These are phyloP conservation scores for Mustelus asterias DNA, from an alignment of 2,113 vertebrate species.

Conservation along the genomic window DNA sequence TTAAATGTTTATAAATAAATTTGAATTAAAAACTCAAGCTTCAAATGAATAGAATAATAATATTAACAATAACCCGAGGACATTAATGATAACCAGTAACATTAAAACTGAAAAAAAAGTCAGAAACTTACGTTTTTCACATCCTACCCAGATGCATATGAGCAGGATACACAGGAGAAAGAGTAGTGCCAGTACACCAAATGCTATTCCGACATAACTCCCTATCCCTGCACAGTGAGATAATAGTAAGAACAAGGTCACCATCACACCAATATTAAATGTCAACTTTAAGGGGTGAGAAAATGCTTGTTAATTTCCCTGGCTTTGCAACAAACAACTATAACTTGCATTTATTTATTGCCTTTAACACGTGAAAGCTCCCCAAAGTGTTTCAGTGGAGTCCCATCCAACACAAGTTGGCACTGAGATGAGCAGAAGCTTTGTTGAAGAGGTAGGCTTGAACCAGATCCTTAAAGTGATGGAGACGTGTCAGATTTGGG, in stretches of 20 bases:
- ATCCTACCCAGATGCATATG: neutral
- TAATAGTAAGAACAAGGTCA: neutral
- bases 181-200: neutral
- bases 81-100: too few species aligned
- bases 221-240: neutral
- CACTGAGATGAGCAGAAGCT: neutral
- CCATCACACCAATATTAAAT: neutral
- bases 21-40: too few species aligned
- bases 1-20: too few species aligned
- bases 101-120: too few species aligned
- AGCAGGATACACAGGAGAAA: neutral
- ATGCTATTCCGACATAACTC: neutral
- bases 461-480: neutral
- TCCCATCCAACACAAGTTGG: neutral
- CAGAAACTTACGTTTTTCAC: neutral
- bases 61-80: too few species aligned
- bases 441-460: neutral
- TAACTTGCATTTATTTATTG: neutral
- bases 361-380: neutral
- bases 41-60: too few species aligned
- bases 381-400: neutral
- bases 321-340: neutral
- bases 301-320: neutral
- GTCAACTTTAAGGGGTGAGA: too few species aligned
- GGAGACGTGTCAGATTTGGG: too few species aligned